These are phyloP conservation scores for Polypterus bichir DNA, from an alignment of 2,113 vertebrate species.

Conservation along the genomic window DNA sequence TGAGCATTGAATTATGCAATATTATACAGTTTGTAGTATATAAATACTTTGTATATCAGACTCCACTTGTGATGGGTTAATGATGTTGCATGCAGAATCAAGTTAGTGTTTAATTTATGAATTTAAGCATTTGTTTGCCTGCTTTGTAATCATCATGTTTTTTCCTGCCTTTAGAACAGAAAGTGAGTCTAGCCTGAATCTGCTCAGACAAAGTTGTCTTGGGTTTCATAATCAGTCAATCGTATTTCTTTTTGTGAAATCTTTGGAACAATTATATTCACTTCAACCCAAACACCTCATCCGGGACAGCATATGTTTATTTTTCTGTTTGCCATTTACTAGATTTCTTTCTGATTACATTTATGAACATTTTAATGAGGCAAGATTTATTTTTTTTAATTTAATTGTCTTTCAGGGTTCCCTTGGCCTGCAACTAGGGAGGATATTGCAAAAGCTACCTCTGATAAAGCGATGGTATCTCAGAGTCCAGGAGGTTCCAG, in stretches of 20 bases:
- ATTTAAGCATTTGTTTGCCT: slow-evolving; percentile 10
- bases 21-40: background rate
- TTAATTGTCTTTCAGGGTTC: slow-evolving; percentile 41
- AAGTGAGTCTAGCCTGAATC: slow-evolving; percentile 20
- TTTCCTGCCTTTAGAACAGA: slow-evolving; percentile 17
- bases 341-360: no score
- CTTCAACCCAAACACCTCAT: no score
- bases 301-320: no score
- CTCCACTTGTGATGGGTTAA: background rate
- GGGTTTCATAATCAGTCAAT: slow-evolving; percentile 51
- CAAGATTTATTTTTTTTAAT: slow-evolving; percentile 8
- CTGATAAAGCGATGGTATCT: slow-evolving; percentile 72
- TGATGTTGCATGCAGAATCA: background rate
- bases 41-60: background rate
- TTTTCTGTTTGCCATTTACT: no score
- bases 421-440: slow-evolving; percentile 39
- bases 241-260: slow-evolving; percentile 32
- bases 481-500: slow-evolving; percentile 71
- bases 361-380: no score
- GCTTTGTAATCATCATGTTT: slow-evolving; percentile 4
- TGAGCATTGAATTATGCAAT: background rate
- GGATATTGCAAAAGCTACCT: slow-evolving; percentile 49
- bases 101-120: no score
- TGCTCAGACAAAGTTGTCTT: slow-evolving; percentile 38
- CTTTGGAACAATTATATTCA: no score